Percentiles rank a stretch among this genome's conserved stretches.
These are phyloP conservation scores for Drosophila fuyamai DNA, from an alignment of 1,140 invertebrate species.

Conservation along the genomic window DNA sequence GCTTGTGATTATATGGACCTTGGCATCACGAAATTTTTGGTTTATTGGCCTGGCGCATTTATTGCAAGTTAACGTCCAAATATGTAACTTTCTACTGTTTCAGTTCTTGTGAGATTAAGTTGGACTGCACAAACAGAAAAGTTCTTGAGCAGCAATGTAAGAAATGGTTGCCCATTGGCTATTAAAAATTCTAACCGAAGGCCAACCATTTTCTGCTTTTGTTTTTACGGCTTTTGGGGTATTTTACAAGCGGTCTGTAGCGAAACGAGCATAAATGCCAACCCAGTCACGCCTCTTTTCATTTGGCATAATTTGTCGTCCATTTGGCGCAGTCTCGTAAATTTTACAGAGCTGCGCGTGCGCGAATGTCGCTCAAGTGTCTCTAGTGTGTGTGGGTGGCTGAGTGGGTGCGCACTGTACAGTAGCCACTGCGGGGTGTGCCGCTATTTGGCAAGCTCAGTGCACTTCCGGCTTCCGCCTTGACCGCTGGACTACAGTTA, in stretches of 20 bases:
- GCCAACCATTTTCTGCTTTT: slow-evolving; percentile 6
- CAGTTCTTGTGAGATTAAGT: neutral
- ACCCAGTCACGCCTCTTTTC: slow-evolving; percentile 72
- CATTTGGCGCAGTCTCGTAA: slow-evolving; percentile 73
- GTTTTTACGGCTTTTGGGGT: slow-evolving; percentile 58
- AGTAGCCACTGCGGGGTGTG: slow-evolving; percentile 24
- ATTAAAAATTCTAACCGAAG: slow-evolving; percentile 6
- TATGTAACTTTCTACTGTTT: neutral
- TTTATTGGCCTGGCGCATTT: neutral
- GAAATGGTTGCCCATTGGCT: neutral
- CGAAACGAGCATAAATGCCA: slow-evolving; percentile 72
- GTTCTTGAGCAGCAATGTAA: neutral
- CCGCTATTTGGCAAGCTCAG: neutral
- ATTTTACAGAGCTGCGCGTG: slow-evolving; percentile 63
- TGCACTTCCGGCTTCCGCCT: slow-evolving; percentile 72
- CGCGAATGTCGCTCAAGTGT: slow-evolving; percentile 59
- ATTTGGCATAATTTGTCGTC: slow-evolving; percentile 80
- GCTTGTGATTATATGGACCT: neutral
- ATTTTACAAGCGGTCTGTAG: slow-evolving; percentile 1
- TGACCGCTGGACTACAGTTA: slow-evolving; percentile 4
- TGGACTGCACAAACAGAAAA: neutral
- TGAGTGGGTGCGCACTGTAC: neutral
- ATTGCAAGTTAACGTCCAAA: neutral
- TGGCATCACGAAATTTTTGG: neutral
- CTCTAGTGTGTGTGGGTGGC: neutral